These are phyloP conservation scores for Dermatemys mawii DNA, from an alignment of 2,113 vertebrate genomes.

Conservation along the genomic window DNA sequence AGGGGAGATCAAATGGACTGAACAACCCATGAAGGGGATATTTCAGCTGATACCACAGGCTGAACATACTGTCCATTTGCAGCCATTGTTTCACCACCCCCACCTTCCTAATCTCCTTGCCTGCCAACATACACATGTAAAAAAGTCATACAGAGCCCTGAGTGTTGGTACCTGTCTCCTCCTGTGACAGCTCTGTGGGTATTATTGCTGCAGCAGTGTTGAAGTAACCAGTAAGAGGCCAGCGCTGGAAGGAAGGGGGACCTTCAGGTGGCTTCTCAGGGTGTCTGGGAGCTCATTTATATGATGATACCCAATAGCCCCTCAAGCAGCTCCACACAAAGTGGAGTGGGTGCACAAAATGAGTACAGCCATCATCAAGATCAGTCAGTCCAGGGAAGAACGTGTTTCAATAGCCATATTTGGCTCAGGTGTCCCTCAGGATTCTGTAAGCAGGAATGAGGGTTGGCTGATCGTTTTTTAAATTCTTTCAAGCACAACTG, in stretches of 20 bases:
- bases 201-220: not conserved
- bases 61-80: not conserved
- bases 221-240: not conserved
- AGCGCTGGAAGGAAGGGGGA: not conserved
- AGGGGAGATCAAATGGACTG: not conserved
- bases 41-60: not conserved
- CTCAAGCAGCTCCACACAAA: accelerated
- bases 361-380: not conserved
- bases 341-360: not conserved
- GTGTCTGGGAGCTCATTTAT: not conserved
- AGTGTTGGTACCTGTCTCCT: not conserved
- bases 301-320: not conserved
- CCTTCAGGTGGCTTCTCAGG: not conserved
- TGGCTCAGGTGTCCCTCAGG: not conserved
- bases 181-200: not conserved
- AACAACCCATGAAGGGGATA: not conserved
- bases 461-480: not conserved
- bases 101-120: not conserved
- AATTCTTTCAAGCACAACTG: not conserved
- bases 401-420: not conserved
- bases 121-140: not conserved
- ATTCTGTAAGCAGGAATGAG: not conserved
- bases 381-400: not conserved
- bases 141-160: not conserved
- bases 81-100: not conserved